Percentiles rank a stretch among this genome's conserved stretches.
These are phyloP conservation scores for Bugulina stolonifera DNA, from an alignment of 2,888 invertebrate genomes.

Conservation along the genomic window DNA sequence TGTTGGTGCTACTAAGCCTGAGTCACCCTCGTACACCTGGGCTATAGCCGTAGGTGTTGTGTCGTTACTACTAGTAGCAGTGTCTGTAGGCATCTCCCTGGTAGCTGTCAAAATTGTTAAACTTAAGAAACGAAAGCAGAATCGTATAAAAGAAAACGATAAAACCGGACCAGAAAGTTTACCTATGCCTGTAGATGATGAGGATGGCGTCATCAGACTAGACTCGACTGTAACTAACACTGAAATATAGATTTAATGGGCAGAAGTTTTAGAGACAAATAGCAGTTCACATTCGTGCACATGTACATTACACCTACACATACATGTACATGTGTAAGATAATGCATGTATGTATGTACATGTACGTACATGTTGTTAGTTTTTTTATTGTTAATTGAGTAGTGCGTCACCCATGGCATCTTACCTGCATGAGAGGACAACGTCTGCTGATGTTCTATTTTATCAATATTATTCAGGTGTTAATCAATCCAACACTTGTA, in stretches of 20 bases:
- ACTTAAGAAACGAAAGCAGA: neutral
- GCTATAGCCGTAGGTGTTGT: neutral
- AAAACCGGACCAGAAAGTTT: neutral
- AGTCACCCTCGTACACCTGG: constrained; percentile 1
- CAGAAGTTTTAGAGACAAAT: too few relatives aligned
- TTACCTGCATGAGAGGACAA: too few relatives aligned
- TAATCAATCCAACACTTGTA: too few relatives aligned
- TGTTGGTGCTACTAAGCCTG: neutral
- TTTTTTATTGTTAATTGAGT: too few relatives aligned
- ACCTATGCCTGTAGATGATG: neutral
- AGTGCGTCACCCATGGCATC: too few relatives aligned
- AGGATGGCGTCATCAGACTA: neutral
- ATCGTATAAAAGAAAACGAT: neutral
- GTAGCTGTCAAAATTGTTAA: constrained; percentile 1
- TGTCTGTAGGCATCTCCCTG: neutral
- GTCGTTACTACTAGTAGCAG: neutral
- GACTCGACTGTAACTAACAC: constrained; percentile 9
- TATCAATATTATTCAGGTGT: too few relatives aligned
- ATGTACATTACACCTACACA: too few relatives aligned
- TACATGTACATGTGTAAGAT: too few relatives aligned
- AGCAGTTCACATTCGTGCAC: too few relatives aligned
- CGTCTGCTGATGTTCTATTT: too few relatives aligned
- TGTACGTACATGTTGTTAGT: too few relatives aligned
- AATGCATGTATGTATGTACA: too few relatives aligned
- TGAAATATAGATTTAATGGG: neutral